These are phyloP conservation scores for Megalops atlanticus DNA, from an alignment of 2,113 vertebrate genomes.

Conservation along the genomic window DNA sequence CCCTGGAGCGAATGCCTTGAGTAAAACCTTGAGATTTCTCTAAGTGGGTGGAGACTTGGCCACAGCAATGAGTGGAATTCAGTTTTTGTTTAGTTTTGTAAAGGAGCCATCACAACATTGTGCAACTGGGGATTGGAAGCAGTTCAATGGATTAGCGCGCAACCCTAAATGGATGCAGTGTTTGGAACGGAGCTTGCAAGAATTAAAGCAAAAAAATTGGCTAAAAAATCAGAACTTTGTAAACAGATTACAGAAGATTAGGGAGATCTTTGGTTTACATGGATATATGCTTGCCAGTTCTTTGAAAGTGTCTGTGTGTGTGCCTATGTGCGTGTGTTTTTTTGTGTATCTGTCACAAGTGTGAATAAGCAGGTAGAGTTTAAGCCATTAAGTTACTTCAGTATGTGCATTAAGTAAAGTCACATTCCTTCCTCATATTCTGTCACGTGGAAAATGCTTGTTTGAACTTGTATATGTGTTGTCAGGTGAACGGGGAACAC, in stretches of 20 bases:
- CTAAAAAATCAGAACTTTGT: neutral
- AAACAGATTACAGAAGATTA: constrained; percentile 7
- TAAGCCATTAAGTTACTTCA: neutral
- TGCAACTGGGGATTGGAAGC: neutral
- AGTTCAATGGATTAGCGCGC: neutral
- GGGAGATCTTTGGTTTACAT: neutral
- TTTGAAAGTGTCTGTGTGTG: neutral
- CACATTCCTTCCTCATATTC: neutral
- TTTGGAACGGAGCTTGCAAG: neutral
- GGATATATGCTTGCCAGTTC: neutral
- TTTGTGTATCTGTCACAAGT: neutral
- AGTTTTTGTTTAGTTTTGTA: neutral
- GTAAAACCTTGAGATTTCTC: neutral
- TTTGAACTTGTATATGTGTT: neutral
- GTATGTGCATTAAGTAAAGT: neutral
- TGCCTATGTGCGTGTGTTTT: neutral
- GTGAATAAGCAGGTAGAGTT: neutral
- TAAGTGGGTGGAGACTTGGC: neutral
- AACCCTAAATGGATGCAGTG: neutral
- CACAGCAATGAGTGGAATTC: neutral
- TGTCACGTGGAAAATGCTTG: neutral
- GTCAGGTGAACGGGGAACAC: neutral
- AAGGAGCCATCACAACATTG: neutral
- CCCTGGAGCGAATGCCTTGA: too few species aligned
- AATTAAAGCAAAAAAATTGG: neutral